Base-by-base conservation (phyloP, 2,113 vertebrate species). In the Lophius piscatorius region DNA sequence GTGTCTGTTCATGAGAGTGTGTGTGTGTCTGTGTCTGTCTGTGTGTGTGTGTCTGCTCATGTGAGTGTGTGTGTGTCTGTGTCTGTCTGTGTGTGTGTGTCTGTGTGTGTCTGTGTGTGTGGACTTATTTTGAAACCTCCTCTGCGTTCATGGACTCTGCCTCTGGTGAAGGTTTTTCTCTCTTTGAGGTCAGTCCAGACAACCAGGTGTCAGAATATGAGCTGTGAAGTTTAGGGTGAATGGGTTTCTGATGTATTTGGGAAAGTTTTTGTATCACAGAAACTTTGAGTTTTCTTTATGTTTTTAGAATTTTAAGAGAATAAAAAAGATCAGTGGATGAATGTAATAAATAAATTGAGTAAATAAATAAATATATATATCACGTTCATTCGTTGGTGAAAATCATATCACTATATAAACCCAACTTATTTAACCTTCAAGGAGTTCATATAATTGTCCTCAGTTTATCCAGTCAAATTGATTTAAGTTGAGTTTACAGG, bases 151-250 rank as follows among this genome's bases (percentile, higher is more conserved):
- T 8, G 0, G 33, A 33, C 33, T 65, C 63, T 65, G 28, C 9
- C 24, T 63, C 41, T 63, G 46, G 3, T 65, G 45, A 44, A 17
- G 26, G 9, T 24, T 28, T 65, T 29, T 54, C 35, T 65, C 26
- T 22, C 46, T 62, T 44, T 61, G 44, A 45, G 68, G 65, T 54
- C 47, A 51, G n/a, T 62, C 13, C 35, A 16, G 64, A 62, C 4
- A 13, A 22, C 28, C 47, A 38, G 40, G 17, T 67, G 42, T 61
- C 22, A 20, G 26, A 14, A 4, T 20, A 36, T 49, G 41, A 35
- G 38, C 46, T 55, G 60, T 52, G 11, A 39, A 24, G 58, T 56
- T 28, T 39, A 14, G 62, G 23, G 12, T 20, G 24, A 46, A 62
- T 12, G 31, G 8, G 3, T 49, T 61, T 36, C 6, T 23, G 9